Base-by-base conservation (phyloP, 1,140 invertebrate genomes). In the Dendrolimus kikuchii region DNA sequence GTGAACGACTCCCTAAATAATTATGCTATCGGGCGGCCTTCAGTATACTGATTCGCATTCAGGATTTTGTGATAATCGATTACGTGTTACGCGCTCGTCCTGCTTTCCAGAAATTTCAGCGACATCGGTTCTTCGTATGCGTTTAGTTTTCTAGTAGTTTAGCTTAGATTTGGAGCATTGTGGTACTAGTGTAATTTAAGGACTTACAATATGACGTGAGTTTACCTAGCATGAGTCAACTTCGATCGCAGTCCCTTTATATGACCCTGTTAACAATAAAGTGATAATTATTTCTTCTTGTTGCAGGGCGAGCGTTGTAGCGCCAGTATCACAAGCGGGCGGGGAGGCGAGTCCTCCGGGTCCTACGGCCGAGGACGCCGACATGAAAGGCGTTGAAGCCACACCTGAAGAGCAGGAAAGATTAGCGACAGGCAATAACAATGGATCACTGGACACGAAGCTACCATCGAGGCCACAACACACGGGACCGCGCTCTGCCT, bases 351-450 rank as follows among this genome's bases (percentile, higher is more conserved):
- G 66, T 69, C 66, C 70, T 66, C 66, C 72, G 66, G 71, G 68
- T 64, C 73, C 77, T 57, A 61, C 62, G 59, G 62, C 65, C 62
- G 72, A 81, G 63, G 75, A 71, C 61, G 66, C 66, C 68, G 79
- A 70, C 63, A 86, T 86, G 83, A 86, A 81, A 77, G 78, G 79
- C 62, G 81, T 81, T 49, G 81, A 86, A 60, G 81, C 74, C 52
- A 86, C 83, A 53, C 74, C 83, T 55, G 83, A 86, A 56, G 83
- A 86, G 66, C 81, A 84, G 53, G 83, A 86, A 76, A 66, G 80
- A 51, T 57, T 86, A 65, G 83, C 83, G 37, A 74, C 79, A 38
- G 83, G 83, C 55, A 86, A 86, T 59, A 86, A 84, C 57, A 86
- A 86, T 84, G 83, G 83, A 52, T 86, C 77, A 6, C 71, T 86